Evolutionary conservation across 2,888 invertebrate genomes (phyloP).

Genomic region (Melangyna quadrimaculata): DNA sequence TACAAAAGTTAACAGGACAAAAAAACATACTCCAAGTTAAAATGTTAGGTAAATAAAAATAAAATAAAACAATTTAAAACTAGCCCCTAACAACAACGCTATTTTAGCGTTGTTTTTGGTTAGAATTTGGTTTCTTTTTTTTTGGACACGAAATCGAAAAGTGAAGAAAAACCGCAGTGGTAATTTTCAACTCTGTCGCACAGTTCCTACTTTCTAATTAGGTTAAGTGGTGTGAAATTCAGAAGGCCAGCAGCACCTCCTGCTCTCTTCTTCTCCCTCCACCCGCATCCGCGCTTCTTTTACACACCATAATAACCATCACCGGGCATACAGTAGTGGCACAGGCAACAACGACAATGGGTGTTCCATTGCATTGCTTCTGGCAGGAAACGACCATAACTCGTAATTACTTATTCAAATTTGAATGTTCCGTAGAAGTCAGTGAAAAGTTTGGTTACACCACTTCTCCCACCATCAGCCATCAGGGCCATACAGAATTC

Average conservation of each 20-base stretch:
- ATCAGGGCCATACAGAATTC: background rate
- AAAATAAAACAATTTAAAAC: conserved; percentile 5
- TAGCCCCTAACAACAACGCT: conserved; percentile 1
- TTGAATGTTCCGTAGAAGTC: conserved; percentile 63
- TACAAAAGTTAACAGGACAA: background rate
- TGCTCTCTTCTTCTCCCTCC: background rate
- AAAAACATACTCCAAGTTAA: background rate
- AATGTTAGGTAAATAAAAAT: background rate
- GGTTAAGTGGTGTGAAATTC: conserved; percentile 71
- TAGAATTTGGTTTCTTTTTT: background rate
- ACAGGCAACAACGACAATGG: conserved; percentile 31
- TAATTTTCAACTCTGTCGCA: conserved; percentile 70
- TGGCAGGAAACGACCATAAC: conserved; percentile 69
- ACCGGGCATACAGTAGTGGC: background rate
- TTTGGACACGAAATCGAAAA: conserved; percentile 34
- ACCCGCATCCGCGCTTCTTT: no score
- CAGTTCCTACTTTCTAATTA: conserved; percentile 67
- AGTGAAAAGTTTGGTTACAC: conserved; percentile 35
- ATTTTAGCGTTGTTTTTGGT: conserved; percentile 35
- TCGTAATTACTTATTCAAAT: conserved; percentile 71
- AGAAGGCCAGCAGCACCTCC: conserved; percentile 33
- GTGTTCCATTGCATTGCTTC: conserved; percentile 53
- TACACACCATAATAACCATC: background rate
- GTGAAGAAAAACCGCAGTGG: conserved; percentile 61
- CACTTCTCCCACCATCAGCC: background rate